Evolutionary conservation across 2,797 vertebrate genomes (phyloP).

Genomic region (Acipenser oxyrinchus): DNA sequence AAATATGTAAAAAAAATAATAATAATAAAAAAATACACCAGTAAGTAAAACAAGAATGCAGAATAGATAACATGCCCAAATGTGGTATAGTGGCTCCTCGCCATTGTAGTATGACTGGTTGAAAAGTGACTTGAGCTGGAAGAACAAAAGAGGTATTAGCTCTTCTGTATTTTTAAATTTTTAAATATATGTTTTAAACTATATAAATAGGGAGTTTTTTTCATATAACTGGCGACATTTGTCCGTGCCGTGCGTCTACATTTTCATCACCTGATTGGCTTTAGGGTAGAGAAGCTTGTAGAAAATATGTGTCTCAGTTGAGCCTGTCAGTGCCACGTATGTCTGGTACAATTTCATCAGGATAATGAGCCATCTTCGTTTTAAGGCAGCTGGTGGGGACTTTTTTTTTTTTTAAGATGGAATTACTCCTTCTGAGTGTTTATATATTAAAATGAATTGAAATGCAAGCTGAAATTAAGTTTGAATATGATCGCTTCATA

Average conservation of each 20-base stretch:
- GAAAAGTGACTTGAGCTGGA: no score
- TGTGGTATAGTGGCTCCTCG: no score
- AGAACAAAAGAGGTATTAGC: no score
- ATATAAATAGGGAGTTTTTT: slow-evolving; percentile 27
- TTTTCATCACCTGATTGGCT: slow-evolving; percentile 66
- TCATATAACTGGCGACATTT: slow-evolving; percentile 51
- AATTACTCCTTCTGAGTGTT: slow-evolving; percentile 33
- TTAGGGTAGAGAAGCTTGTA: slow-evolving; percentile 44
- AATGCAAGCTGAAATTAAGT: slow-evolving; percentile 26
- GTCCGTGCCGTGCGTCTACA: slow-evolving; percentile 47
- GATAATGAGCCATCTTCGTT: slow-evolving; percentile 58
- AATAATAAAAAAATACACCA: no score
- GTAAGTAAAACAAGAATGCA: no score
- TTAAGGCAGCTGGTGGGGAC: slow-evolving; percentile 40
- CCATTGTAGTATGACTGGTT: no score
- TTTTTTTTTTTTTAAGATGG: slow-evolving; percentile 30
- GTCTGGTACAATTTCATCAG: slow-evolving; percentile 65
- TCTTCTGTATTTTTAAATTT: slow-evolving; percentile 38
- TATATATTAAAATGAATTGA: slow-evolving; percentile 35
- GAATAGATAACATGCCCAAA: no score
- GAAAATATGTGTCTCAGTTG: slow-evolving; percentile 47
- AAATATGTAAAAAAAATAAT: no score
- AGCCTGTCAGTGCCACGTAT: slow-evolving; percentile 57
- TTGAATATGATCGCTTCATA: slow-evolving; percentile 33
- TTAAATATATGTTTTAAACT: slow-evolving; percentile 42